Evolutionary conservation across 2,797 vertebrate genomes (phyloP).

Genomic region (Ctenopoma multispine): DNA sequence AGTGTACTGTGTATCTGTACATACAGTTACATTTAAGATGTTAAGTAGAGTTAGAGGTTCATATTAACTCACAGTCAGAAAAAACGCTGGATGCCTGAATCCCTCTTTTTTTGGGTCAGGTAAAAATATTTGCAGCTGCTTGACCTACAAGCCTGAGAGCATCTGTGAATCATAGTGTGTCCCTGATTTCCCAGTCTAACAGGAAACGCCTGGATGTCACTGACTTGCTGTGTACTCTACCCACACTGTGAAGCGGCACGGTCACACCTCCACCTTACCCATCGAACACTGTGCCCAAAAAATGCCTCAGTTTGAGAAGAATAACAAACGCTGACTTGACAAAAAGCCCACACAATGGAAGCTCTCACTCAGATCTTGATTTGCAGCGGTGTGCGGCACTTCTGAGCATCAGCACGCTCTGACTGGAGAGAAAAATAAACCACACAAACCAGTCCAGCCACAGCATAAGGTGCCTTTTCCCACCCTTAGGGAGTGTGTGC

Average conservation of each 20-base stretch:
- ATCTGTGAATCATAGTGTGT: constrained; percentile 22
- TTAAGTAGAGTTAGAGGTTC: not conserved
- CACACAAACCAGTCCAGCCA: constrained; percentile 37
- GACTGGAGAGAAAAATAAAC: constrained; percentile 40
- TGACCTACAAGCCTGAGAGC: not conserved
- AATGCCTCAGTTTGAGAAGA: constrained; percentile 8
- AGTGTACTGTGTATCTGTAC: not conserved
- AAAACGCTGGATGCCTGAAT: not conserved
- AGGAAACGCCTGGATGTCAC: constrained; percentile 55
- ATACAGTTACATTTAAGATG: too few relatives aligned
- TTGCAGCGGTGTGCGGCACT: constrained; percentile 18
- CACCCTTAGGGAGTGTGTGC: constrained; percentile 45
- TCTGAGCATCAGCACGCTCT: constrained; percentile 14
- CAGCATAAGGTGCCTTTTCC: constrained; percentile 33
- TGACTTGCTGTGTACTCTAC: not conserved
- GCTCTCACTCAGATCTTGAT: constrained; percentile 36
- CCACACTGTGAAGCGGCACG: not conserved
- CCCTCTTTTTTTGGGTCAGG: not conserved
- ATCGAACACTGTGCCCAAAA: constrained; percentile 5
- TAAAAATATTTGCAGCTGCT: constrained; percentile 25
- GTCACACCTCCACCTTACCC: constrained; percentile 15
- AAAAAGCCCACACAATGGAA: constrained; percentile 30
- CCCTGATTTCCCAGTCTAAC: constrained; percentile 31
- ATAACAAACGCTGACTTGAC: constrained; percentile 27
- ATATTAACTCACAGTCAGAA: not conserved